Conservation (phyloP, 1,140 invertebrate genomes). For the Drosophila serrata region DNA sequence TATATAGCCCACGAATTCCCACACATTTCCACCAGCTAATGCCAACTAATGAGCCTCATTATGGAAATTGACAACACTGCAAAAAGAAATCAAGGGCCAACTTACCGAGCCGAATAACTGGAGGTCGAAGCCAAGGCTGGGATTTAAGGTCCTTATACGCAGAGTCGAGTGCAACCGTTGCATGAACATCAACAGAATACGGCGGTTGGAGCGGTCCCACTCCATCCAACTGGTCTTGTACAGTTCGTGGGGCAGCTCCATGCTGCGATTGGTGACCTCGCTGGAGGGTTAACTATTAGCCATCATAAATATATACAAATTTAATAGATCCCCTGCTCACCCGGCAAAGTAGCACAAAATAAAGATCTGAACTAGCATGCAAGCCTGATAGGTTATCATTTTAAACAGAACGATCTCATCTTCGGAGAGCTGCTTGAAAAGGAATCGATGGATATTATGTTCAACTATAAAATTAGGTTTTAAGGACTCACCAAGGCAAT, state of each 20-base stretch:
- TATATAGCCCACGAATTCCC: constrained; percentile 43
- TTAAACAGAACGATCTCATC: constrained; percentile 50
- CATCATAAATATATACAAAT: neutral
- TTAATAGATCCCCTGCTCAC: constrained; percentile 6
- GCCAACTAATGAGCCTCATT: constrained; percentile 61
- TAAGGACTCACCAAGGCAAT: constrained; percentile 61
- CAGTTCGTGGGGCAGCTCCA: constrained; percentile 51
- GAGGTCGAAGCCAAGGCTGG: constrained; percentile 64
- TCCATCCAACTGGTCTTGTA: constrained; percentile 68
- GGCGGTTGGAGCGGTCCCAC: constrained; percentile 51
- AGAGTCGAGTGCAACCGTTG: constrained; percentile 58
- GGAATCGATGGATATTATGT: neutral
- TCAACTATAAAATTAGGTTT: neutral
- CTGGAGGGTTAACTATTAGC: constrained; percentile 1
- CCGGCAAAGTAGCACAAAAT: constrained; percentile 76
- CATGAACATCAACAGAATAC: constrained; percentile 68
- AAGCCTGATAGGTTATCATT: constrained; percentile 59
- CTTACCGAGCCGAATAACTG: constrained; percentile 60
- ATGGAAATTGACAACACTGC: constrained; percentile 45
- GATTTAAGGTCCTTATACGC: constrained; percentile 67
- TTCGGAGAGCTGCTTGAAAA: constrained; percentile 56
- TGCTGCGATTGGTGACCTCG: constrained; percentile 62
- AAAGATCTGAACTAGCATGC: constrained; percentile 75
- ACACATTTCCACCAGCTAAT: constrained; percentile 38
- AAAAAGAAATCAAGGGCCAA: constrained; percentile 8